Evolutionary conservation across 1,140 invertebrate species (phyloP), one percentile per base, ranked within the genome.

Genomic region (Micrasema minimum): DNA sequence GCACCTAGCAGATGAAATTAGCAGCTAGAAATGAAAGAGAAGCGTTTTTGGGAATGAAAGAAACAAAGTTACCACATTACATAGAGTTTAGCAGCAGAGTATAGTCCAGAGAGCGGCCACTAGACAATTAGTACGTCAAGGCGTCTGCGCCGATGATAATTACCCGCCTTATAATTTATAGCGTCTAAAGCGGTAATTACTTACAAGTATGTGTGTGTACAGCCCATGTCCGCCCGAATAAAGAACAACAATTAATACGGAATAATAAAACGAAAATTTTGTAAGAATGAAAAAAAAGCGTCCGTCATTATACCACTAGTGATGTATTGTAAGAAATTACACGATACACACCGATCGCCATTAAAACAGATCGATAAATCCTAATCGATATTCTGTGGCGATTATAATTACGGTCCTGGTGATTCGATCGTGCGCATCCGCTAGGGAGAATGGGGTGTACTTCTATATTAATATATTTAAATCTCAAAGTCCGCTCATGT

Each of bases 91-190:
- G n/a, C n/a, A n/a, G n/a, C n/a, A n/a, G n/a, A n/a, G n/a, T 31
- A 57, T 14, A 16, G 57, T 26, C 20, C 57, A 45, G 57, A 7
- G 12, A 23, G 26, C 53, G 23, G 18, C 37, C 20, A 14, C 16
- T 64, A 51, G 48, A 74, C 69, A 74, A 74, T 74, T 74, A 74
- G 72, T 74, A 71, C 72, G 72, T 74, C 72, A 74, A 74, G 69
- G 72, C 72, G 72, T 74, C 72, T 74, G 72, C 72, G 67, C 69
- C 72, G 72, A 62, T 74, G 70, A 74, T 74, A 74, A 74, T 74
- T 74, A 74, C 59, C 35, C 55, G 55, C 69, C 65, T 66, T 68
- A 66, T 74, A 74, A 74, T 74, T 74, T 74, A 74, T 68, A 66
- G 72, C 69, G 66, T 71, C 72, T 69, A 69, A 59, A 57, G 55